Evolutionary conservation across 2,797 vertebrate species (phyloP).

Genomic region (Cuculus canorus): DNA sequence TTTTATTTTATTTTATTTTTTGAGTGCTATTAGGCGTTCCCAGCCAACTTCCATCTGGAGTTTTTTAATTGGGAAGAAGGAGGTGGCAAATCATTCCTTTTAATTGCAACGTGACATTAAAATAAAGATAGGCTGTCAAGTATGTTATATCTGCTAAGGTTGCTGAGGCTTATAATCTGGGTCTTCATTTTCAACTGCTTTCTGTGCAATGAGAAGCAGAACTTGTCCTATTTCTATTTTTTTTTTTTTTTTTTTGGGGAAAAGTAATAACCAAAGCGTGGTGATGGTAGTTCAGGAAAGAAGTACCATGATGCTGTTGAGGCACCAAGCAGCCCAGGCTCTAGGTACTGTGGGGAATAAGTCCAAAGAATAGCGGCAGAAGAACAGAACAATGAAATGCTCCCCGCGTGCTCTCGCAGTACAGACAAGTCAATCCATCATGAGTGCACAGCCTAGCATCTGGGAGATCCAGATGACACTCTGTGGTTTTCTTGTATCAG

Average conservation of each 20-base stretch:
- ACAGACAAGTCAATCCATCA: constrained; percentile 74
- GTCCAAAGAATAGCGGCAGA: constrained; percentile 55
- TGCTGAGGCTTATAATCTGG: background rate
- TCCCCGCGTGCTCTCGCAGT: constrained; percentile 18
- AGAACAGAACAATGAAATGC: constrained; percentile 63
- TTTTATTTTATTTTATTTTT: background rate
- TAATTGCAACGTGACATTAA: constrained; percentile 14
- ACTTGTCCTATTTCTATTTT: background rate
- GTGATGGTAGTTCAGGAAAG: background rate
- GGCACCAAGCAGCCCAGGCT: background rate
- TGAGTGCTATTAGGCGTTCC: background rate
- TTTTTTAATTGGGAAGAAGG: constrained; percentile 41
- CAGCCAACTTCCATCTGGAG: constrained; percentile 31
- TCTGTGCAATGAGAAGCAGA: background rate
- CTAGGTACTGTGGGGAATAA: constrained; percentile 6
- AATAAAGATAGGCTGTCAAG: constrained; percentile 43
- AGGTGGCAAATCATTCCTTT: background rate
- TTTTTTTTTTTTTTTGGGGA: background rate
- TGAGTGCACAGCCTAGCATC: constrained; percentile 36
- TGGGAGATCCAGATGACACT: constrained; percentile 72
- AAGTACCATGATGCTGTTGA: background rate
- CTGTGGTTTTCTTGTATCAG: constrained; percentile 50
- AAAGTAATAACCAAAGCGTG: background rate
- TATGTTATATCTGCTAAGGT: background rate
- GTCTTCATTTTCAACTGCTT: background rate